Base-by-base conservation (phyloP, 2,113 vertebrate species). In the Isurus oxyrinchus region DNA sequence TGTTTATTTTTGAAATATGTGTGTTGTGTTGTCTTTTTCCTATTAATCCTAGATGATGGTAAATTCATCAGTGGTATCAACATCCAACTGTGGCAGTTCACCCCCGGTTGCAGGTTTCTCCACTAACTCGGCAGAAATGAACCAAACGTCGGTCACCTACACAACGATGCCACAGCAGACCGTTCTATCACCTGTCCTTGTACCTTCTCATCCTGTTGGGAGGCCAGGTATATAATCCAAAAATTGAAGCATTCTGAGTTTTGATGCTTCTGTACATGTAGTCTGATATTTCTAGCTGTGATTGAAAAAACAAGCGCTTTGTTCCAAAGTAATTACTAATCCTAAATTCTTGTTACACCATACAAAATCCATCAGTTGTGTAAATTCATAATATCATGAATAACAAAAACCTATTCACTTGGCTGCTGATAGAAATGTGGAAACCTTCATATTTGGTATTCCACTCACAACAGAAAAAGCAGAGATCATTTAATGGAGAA, bases 61-160 rank as follows among this genome's bases (percentile, higher is more conserved):
- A 97, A 99, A 98, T 97, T 97, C 99, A 79, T 97, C 98, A 23
- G 97, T 98, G 96, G 91, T 98, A 90, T 98, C 98, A 96, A 97
- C 98, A 88, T 98, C 98, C 96, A 97, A 98, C 96, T 97, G 97
- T 97, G 97, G 97, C 96, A 98, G 96, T 97, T 96, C 97, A 96
- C 97, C 97, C 97, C 97, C 98, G 67, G 97, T 97, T 94, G 93
- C 98, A 61, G 98, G 97, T 49, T 98, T 98, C 96, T 97, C 98
- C 55, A 98, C 98, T 69, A 98, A 97, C 72, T 98, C 98, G 6
- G 97, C 98, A 96, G 97, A 98, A 57, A 97, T 97, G 66, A 97
- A 98, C 55, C 97, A 97, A 87, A 97, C 97, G 49, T 97, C 98
- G 96, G 96, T 98, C 94, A 97, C 98, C 21, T 96, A 72, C 23